Evolutionary conservation across 1,140 invertebrate species (phyloP), one percentile per base, ranked within the genome.

Genomic region (Arctopsyche grandis): DNA sequence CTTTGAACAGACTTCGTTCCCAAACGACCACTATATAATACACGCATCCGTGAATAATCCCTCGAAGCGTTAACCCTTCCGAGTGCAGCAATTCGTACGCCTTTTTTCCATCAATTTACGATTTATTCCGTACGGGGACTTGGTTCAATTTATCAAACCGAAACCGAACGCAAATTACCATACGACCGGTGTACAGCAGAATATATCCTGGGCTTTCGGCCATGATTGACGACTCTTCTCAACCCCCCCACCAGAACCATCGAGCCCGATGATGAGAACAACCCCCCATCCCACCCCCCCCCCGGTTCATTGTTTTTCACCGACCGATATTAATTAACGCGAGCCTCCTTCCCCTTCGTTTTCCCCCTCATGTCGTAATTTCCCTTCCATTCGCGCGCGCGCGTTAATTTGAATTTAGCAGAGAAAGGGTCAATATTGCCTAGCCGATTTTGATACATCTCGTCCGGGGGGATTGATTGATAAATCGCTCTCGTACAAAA

Each of bases 211-310:
- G 12, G 48, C 12, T 52, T 52, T 52, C 63, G 9, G 24, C 16
- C 48, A 66, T 66, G 63, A 66, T 66, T 66, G 63, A 66, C 63
- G 63, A 66, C 63, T 24, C 24, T 66, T 12, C 63, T 26, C 63
- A 66, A 24, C 24, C 63, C 63, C 24, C 5, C 44, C 5, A 7
- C 12, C 48, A 16, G 12, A 14, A 16, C 12, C 14, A 29, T 26
- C 9, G 63, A 22, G 22, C 63, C 63, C 24, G 22, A 26, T 66
- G 63, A 66, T 24, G 22, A 66, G 63, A 66, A 26, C 63, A 66
- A 3, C 12, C 63, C 63, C 56, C 21, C 56, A 21, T 60, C 7
- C 48, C n/a, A n/a, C n/a, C n/a, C n/a, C n/a, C n/a, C n/a, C 5
- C 48, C 5, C 19, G 21, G 22, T 26, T 22, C 24, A 66, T 66